Conservation (phyloP, 2,888 invertebrate species). For the Pinctada fucata region DNA sequence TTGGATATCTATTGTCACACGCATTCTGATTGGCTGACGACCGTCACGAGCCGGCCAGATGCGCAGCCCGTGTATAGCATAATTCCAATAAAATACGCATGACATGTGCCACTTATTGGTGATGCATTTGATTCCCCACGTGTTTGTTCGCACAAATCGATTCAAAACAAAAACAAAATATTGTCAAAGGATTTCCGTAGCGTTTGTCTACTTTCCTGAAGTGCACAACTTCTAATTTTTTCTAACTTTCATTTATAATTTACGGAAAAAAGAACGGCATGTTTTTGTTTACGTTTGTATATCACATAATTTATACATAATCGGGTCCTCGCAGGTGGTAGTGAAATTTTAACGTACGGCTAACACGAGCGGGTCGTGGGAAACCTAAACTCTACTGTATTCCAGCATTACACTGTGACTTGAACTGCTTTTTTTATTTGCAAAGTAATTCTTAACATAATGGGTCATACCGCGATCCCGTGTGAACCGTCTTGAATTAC, state of each 20-base stretch:
- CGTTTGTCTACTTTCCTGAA: background rate
- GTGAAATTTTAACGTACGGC: conserved; percentile 44
- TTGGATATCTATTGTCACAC: conserved; percentile 51
- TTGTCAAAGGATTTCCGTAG: background rate
- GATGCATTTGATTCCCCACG: conserved; percentile 23
- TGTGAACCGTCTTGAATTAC: conserved; percentile 28
- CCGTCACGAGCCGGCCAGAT: conserved; percentile 40
- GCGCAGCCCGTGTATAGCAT: conserved; percentile 40
- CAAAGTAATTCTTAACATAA: conserved; percentile 18
- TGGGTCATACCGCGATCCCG: conserved; percentile 27
- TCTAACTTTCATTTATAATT: background rate
- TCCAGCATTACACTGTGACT: conserved; percentile 33
- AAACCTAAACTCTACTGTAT: conserved; percentile 38
- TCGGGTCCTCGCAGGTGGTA: conserved; percentile 33
- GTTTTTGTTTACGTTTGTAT: conserved; percentile 9
- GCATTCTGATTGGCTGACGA: conserved; percentile 56
- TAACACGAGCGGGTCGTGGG: conserved; percentile 63
- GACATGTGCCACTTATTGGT: conserved; percentile 33
- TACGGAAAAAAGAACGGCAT: background rate
- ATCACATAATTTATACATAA: conserved; percentile 31
- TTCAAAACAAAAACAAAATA: background rate
- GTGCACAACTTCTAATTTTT: background rate
- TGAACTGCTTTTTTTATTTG: conserved; percentile 23
- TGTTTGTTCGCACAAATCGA: conserved; percentile 10
- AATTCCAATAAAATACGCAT: conserved; percentile 32